Percentiles rank a stretch among this genome's conserved stretches.
These are phyloP conservation scores for Jordanella pulchra DNA, from an alignment of 2,797 vertebrate genomes.

Conservation along the genomic window DNA sequence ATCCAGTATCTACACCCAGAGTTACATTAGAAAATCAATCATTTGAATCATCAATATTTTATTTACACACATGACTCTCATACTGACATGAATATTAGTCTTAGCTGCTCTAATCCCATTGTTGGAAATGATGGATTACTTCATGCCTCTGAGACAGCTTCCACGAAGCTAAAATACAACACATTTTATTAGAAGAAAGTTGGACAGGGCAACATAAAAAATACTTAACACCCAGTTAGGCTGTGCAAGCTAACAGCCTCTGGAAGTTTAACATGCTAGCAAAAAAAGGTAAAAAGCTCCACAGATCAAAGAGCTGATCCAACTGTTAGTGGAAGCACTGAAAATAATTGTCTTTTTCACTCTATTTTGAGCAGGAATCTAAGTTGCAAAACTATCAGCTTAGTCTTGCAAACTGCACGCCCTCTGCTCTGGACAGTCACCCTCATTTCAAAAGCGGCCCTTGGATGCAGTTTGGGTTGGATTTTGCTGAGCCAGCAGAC, in stretches of 20 bases:
- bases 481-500: conserved; percentile 34
- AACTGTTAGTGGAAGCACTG: neutral
- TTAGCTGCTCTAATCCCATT: neutral
- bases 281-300: neutral
- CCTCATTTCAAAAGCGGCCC: conserved; percentile 29
- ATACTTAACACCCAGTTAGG: neutral
- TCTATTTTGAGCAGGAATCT: neutral
- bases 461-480: neutral
- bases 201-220: neutral
- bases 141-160: neutral
- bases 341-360: neutral
- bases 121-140: no score
- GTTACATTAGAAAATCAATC: no score
- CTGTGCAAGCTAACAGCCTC: neutral
- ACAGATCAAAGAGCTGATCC: neutral
- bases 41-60: no score
- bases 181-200: neutral
- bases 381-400: conserved; percentile 7
- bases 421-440: conserved; percentile 12
- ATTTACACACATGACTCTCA: no score
- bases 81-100: no score
- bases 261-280: neutral
- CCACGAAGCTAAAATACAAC: neutral
- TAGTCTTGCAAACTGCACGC: neutral
- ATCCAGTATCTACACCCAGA: no score